Evolutionary conservation across 2,797 vertebrate genomes (phyloP).

Genomic region (Peromyscus attwateri): DNA sequence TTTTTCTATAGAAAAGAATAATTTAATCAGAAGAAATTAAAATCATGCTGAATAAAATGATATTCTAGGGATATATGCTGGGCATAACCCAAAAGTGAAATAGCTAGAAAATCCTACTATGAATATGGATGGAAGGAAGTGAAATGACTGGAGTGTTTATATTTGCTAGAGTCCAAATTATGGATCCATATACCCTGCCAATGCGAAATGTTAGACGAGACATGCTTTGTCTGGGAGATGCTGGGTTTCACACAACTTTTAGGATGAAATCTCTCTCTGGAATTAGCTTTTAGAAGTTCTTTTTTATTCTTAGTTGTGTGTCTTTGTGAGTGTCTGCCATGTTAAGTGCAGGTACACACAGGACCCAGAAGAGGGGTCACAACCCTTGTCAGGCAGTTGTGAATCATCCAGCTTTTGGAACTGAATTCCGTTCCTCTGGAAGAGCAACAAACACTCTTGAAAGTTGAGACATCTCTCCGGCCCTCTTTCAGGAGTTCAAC

Average conservation of each 20-base stretch:
- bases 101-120: not conserved
- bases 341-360: not conserved
- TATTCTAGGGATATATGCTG: slow-evolving; percentile 4
- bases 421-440: not conserved
- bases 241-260: not conserved
- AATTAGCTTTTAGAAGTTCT: not conserved
- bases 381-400: not conserved
- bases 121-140: not conserved
- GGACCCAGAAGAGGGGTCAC: not conserved
- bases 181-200: not conserved
- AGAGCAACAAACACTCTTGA: not conserved
- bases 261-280: not conserved
- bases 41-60: not conserved
- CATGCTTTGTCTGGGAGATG: not conserved
- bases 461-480: too few species aligned
- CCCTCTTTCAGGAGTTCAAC: not conserved
- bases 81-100: not conserved
- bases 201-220: slow-evolving; percentile 8
- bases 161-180: not conserved
- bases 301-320: not conserved
- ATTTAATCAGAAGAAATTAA: slow-evolving; percentile 29
- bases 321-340: not conserved
- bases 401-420: not conserved
- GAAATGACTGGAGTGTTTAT: not conserved
- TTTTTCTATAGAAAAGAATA: slow-evolving; percentile 42